Conservation (phyloP, 2,888 invertebrate genomes). For the Ichneumon xanthorius region DNA sequence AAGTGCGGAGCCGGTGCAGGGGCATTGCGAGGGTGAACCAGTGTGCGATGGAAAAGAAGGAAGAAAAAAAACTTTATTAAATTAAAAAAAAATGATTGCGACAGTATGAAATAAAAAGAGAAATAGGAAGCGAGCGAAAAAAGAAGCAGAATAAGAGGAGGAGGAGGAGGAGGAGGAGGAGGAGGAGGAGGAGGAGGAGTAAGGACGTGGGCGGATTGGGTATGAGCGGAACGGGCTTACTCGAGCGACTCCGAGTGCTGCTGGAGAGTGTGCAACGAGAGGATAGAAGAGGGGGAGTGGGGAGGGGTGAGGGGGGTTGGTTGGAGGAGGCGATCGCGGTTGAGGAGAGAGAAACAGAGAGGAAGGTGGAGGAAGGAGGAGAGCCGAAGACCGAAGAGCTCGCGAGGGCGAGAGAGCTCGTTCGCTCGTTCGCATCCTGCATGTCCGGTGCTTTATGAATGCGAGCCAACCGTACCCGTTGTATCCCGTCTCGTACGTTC, state of each 20-base stretch:
- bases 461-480: conserved; percentile 75
- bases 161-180: conserved; percentile 68
- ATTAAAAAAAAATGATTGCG: conserved; percentile 30
- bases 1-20: conserved; percentile 28
- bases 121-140: conserved; percentile 43
- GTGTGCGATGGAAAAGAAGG: neutral
- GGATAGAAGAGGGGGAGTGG: conserved; percentile 62
- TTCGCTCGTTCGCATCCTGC: conserved; percentile 77
- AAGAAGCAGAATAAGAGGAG: conserved; percentile 69
- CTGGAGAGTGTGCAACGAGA: conserved; percentile 46
- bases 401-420: conserved; percentile 40
- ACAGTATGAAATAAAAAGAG: conserved; percentile 43
- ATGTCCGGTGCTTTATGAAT: conserved; percentile 81
- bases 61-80: conserved; percentile 36
- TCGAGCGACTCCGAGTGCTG: conserved; percentile 62
- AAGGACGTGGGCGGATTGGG: conserved; percentile 68
- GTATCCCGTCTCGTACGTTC: conserved; percentile 67
- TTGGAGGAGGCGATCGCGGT: conserved; percentile 70
- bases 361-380: conserved; percentile 46
- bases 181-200: conserved; percentile 65
- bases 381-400: conserved; percentile 37
- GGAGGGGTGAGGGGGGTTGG: conserved; percentile 39
- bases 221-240: conserved; percentile 68
- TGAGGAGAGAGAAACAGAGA: conserved; percentile 64
- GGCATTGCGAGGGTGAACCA: conserved; percentile 4